Base-by-base conservation (phyloP, 2,888 invertebrate genomes). In the Sarcophaga variegata region DNA sequence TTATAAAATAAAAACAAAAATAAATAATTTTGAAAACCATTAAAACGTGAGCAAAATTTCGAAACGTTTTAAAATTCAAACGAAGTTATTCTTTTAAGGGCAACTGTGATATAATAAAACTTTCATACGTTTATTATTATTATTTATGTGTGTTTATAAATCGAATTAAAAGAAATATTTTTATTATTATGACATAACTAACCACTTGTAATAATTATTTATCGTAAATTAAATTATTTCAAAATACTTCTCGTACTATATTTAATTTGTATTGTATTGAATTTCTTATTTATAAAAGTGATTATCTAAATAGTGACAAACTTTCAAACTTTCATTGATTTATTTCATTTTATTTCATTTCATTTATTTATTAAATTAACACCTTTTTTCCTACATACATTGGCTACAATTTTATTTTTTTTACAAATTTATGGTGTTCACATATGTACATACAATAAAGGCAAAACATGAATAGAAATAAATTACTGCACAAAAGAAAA, bases 261-360 rank as follows among this genome's bases (percentile, higher is more conserved):
- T 66, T 12, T 72, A 22, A 59, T 37, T 37, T 37, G 37, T 37
- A 10, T 37, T 37, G 37, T 8, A 37, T 37, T 37, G 20, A 20
- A 1, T 49, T 4, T 54, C 4, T 22, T 82, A 54, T 83, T 83
- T 78, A 62, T 54, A 54, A 79, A 69, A 64, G 2, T 79, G 2
- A 62, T 83, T 83, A 80, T 49, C 47, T 20, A 6, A 27, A n/a
- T 8, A 64, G 59, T 70, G 63, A 83, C 59, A 74, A 75, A 87
- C 87, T 87, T 87, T 87, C 87, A 74, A 37, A 80, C 82, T 85
- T 87, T 84, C 83, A 79, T 74, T 75, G 69, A 59, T 60, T 27
- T 62, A 47, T 37, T 45, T 79, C 69, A 63, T 10, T 45, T 37
- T 74, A 59, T 86, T 80, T 49, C 66, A 74, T 67, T 81, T 66